These are phyloP conservation scores for Leucozona laternaria DNA, from an alignment of 2,888 invertebrate species.

Conservation along the genomic window DNA sequence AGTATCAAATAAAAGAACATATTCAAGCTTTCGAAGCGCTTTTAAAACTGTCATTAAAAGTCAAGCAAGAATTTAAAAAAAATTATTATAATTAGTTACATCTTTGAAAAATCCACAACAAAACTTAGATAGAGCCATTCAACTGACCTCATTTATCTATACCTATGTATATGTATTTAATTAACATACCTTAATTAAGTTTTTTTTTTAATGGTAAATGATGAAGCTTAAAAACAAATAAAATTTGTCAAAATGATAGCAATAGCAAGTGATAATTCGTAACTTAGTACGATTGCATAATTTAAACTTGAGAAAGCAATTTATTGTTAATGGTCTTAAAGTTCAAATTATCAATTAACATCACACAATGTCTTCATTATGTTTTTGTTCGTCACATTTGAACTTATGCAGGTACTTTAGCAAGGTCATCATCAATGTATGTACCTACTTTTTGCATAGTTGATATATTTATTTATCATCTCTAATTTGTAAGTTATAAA, in stretches of 20 bases:
- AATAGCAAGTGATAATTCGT: slow-evolving; percentile 1
- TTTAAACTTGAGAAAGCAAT: slow-evolving; percentile 24
- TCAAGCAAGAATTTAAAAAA: not conserved
- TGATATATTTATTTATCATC: too few species aligned
- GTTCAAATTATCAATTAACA: slow-evolving; percentile 17
- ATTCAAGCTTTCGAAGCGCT: too few species aligned
- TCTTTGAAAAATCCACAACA: too few species aligned
- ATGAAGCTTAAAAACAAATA: not conserved
- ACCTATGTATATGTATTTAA: not conserved
- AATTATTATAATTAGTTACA: too few species aligned
- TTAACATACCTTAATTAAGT: not conserved
- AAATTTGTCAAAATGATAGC: not conserved
- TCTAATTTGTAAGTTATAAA: too few species aligned
- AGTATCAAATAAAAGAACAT: too few species aligned
- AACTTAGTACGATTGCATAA: slow-evolving; percentile 1
- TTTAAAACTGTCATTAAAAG: not conserved
- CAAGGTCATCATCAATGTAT: not conserved
- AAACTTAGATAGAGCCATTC: not conserved
- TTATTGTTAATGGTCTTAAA: slow-evolving; percentile 37
- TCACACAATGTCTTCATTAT: not conserved
- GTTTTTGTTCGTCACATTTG: not conserved
- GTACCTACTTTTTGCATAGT: not conserved
- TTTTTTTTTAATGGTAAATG: not conserved
- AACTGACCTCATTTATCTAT: not conserved
- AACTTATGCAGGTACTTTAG: not conserved